Evolutionary conservation across 2,113 vertebrate genomes (phyloP), one percentile per base, ranked within the genome.

Genomic region (Acrocephalus arundinaceus): DNA sequence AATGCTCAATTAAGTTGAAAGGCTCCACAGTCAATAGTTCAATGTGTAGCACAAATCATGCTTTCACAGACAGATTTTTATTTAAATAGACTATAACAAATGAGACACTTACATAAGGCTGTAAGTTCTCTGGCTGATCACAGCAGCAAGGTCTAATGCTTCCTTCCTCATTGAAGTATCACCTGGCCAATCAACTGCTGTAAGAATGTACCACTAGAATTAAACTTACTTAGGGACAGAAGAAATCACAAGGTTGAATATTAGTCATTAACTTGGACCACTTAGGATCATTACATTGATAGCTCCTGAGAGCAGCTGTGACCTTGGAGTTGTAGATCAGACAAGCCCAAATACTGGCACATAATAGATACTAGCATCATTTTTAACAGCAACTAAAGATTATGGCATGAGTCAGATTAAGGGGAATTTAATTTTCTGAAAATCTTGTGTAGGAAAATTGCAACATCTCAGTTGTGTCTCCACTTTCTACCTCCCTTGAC

Each of bases 121-220:
- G 24, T 30, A 57, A 49, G 2, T 61, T 85, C 58, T 57, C 10
- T 14, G 46, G 8, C 23, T 31, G 16, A 27, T 51, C 58, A 39
- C 24, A 85, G 52, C 14, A 59, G 8, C 20, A 68, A 27, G 0
- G 0, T 43, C 39, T 39, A 30, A 14, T 22, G 11, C 15, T 78
- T 78, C 14, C 7, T 82, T 8, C 21, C 28, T 27, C 5, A 1
- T 27, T 55, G 22, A 9, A 58, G 35, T 35, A 46, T 57, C 41
- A 79, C 17, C 25, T 0, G 0, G 17, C 7, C 14, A 59, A 24
- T 33, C 18, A 63, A 48, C 20, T 35, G 7, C 18, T 35, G 7
- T 21, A 82, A 74, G n/a, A 81, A 71, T 14, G 9, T 30, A 21
- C 4, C 20, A 30, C 24, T 49, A 51, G 9, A 85, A 39, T 46